These are phyloP conservation scores for Virgularia gustaviana DNA, from an alignment of 92 coral and sea anemone genomes.

Conservation along the genomic window DNA sequence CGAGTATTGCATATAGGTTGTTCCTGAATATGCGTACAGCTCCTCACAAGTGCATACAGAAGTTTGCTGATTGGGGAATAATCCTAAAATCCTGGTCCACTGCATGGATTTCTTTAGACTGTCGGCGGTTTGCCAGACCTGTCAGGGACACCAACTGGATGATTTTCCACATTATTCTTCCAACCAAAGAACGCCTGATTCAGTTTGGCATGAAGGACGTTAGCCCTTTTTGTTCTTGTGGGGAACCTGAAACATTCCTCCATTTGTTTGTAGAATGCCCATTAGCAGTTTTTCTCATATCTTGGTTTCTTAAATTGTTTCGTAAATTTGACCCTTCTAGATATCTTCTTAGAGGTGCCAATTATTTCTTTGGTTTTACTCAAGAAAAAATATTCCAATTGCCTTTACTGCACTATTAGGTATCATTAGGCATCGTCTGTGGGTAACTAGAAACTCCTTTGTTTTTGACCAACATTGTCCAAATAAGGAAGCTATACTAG, in stretches of 20 bases:
- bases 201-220: background rate
- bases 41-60: background rate
- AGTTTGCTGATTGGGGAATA: no score
- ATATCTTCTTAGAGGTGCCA: no score
- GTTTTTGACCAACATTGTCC: no score
- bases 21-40: background rate
- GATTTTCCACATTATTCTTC: background rate
- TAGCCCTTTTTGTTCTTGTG: background rate
- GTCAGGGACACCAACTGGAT: background rate
- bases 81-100: no score
- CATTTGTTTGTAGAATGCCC: background rate
- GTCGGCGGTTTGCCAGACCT: background rate
- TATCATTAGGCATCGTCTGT: no score
- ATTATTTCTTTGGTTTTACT: no score
- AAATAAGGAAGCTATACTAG: no score
- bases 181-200: background rate
- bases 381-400: no score
- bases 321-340: no score
- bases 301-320: background rate
- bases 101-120: background rate
- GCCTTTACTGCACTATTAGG: no score
- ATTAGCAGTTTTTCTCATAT: background rate
- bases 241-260: background rate
- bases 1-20: background rate
- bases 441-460: no score